These are phyloP conservation scores for Athene cunicularia DNA, from an alignment of 2,113 vertebrate species.

Conservation along the genomic window DNA sequence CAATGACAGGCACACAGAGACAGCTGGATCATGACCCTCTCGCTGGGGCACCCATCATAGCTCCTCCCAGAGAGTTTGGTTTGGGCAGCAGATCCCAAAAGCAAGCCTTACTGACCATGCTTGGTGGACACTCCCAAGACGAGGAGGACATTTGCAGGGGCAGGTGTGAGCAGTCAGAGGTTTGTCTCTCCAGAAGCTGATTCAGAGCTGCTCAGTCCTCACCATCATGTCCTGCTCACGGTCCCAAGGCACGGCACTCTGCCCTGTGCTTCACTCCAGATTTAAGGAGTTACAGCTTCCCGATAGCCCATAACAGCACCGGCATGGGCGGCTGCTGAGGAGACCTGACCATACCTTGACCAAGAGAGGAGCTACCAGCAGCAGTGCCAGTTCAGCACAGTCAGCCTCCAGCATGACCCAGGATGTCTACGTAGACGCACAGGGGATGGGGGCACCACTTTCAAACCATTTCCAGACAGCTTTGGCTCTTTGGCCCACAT, in stretches of 20 bases:
- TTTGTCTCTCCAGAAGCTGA: not conserved
- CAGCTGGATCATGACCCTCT: not conserved
- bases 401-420: accelerated
- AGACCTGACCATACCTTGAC: no score
- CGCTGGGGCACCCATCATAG: no score
- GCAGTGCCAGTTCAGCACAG: not conserved
- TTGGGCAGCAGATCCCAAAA: not conserved
- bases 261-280: not conserved
- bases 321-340: accelerated
- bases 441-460: accelerated
- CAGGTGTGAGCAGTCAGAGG: not conserved
- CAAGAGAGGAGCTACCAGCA: not conserved
- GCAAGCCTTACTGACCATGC: not conserved
- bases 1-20: not conserved
- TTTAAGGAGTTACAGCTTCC: not conserved
- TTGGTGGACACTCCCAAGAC: accelerated
- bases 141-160: not conserved
- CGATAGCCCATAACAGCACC: accelerated
- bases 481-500: accelerated
- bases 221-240: accelerated
- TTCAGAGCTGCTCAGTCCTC: not conserved
- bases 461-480: not conserved
- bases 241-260: not conserved
- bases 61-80: not conserved
- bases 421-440: accelerated